Evolutionary conservation across 2,888 invertebrate species (phyloP), one percentile per base, ranked within the genome.

Genomic region (Cosmia trapezina): DNA sequence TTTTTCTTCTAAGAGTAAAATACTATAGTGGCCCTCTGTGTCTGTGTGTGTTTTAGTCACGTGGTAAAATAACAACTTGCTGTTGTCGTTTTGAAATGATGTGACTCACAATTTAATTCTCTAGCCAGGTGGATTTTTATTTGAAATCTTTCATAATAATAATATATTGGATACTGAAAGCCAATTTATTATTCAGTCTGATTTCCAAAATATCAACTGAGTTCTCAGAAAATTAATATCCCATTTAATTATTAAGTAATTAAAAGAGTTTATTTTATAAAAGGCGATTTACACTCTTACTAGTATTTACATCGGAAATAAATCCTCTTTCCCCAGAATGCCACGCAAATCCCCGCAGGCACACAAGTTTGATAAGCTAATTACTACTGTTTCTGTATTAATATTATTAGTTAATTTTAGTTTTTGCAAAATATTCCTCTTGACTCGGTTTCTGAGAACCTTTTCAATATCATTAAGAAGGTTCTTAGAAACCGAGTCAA

Each of bases 361-460:
- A 12, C 43, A 53, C 19, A 4, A 37, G 19, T 22, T 59, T 76
- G 9, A 12, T 51, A 37, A 12, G 17, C 3, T 28, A 28, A n/a
- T 73, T 28, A 59, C 37, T 41, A 19, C 4, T 59, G 28, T 59
- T 71, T 56, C 37, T 28, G 11, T 70, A 17, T 28, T 22, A 56
- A 19, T 22, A 22, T 45, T 45, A n/a, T 12, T n/a, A 3, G 19
- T 54, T 47, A 14, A 63, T 54, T 45, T 45, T n/a, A 33, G 19
- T 28, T 75, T 41, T 9, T 53, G 28, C 28, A 2, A 45, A 73
- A 53, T 28, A 28, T 28, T 28, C 3, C 28, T n/a, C n/a, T n/a
- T n/a, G 28, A 28, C 28, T 28, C 28, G 4, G 37, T 37, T 37
- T 37, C 37, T 4, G 4, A 37, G 37, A 37, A 37, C 28, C 28